A percentile compares a stretch with the other conserved stretches of the same genome.
Evolutionary conservation across 2,797 vertebrate species (phyloP).

Genomic region (Microchirus variegatus): DNA sequence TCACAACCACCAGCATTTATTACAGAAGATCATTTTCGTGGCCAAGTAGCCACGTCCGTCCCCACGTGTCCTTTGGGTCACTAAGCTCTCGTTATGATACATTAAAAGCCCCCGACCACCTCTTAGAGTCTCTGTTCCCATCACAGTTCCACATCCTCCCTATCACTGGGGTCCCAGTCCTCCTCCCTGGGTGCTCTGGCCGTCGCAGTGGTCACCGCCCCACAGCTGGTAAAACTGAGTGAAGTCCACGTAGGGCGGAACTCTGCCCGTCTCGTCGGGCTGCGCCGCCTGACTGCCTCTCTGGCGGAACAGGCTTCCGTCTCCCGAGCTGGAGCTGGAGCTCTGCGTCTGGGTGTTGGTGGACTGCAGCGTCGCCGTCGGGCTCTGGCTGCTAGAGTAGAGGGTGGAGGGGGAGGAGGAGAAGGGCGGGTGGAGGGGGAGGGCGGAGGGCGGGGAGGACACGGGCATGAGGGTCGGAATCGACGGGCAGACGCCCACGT

Average conservation of each 20-base stretch:
- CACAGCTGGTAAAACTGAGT: constrained; percentile 94
- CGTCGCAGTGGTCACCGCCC: constrained; percentile 90
- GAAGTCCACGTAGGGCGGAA: constrained; percentile 97
- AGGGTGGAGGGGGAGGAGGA: constrained; percentile 14
- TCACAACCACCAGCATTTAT: constrained; percentile 24
- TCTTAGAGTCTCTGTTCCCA: constrained; percentile 16
- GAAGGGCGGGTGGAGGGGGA: constrained; percentile 15
- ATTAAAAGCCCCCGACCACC: constrained; percentile 21
- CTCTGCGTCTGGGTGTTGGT: constrained; percentile 97
- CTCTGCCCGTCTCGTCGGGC: constrained; percentile 93
- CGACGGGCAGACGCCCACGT: constrained; percentile 22
- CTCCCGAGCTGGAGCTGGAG: constrained; percentile 95
- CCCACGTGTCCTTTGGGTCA: constrained; percentile 22
- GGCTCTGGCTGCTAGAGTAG: constrained; percentile 89
- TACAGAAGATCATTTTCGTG: background rate
- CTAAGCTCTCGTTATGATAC: constrained; percentile 15
- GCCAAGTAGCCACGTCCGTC: no score
- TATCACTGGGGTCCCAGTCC: constrained; percentile 71
- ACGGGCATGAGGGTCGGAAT: constrained; percentile 38
- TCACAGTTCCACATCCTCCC: constrained; percentile 14
- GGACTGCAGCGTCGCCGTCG: constrained; percentile 94
- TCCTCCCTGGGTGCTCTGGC: constrained; percentile 76
- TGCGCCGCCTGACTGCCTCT: constrained; percentile 89
- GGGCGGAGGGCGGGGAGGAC: constrained; percentile 16
- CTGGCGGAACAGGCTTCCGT: constrained; percentile 91